These are phyloP conservation scores for Lateolabrax maculatus DNA, from an alignment of 2,797 vertebrate genomes.

Conservation along the genomic window DNA sequence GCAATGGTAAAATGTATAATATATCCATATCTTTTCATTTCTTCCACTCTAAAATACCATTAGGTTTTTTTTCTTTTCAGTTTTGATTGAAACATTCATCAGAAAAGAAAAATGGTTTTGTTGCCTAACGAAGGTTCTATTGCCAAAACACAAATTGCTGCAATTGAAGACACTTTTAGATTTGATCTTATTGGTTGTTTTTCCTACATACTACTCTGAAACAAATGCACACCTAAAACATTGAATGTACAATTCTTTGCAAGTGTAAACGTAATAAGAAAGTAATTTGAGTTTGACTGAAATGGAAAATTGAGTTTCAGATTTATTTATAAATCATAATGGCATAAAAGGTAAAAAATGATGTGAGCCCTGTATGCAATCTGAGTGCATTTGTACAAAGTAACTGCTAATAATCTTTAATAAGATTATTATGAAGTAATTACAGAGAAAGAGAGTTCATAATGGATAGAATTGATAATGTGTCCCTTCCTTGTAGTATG, in stretches of 20 bases:
- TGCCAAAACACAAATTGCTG: constrained; percentile 8
- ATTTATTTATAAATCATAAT: not conserved
- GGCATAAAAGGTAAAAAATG: not conserved
- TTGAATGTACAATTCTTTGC: too few species aligned
- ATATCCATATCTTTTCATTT: not conserved
- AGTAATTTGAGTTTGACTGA: not conserved
- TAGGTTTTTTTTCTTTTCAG: not conserved
- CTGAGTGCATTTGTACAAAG: not conserved
- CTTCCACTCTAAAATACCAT: not conserved
- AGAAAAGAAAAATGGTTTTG: not conserved
- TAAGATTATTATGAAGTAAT: not conserved
- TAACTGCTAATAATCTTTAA: not conserved
- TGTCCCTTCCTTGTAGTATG: not conserved
- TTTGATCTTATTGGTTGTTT: not conserved
- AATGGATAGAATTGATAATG: not conserved
- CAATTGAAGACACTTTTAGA: not conserved
- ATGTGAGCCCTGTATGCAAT: not conserved
- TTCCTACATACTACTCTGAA: not conserved
- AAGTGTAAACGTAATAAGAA: not conserved
- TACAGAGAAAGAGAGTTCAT: constrained; percentile 7
- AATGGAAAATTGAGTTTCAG: not conserved
- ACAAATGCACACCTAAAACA: not conserved
- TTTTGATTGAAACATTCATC: not conserved
- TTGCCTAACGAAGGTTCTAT: not conserved
- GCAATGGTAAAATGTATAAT: not conserved